Conservation (phyloP, 2,113 vertebrate species). For the Strix uralensis region DNA sequence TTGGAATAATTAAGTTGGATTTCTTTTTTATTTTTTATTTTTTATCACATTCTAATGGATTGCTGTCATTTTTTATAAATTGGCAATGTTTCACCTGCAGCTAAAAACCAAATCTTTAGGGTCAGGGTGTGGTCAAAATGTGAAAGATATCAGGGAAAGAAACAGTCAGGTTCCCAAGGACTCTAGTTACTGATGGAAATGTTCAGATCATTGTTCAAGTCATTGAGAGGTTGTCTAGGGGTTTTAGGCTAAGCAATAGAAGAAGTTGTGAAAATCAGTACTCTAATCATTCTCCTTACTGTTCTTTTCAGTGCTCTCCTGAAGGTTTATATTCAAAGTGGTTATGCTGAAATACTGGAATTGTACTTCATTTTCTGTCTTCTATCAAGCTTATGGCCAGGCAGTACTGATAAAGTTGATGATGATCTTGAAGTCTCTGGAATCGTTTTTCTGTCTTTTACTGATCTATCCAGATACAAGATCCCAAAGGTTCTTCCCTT, state of each 20-base stretch:
- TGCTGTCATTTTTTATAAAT: background rate
- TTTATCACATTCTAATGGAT: background rate
- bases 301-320: background rate
- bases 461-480: constrained; percentile 13
- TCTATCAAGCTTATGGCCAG: background rate
- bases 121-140: background rate
- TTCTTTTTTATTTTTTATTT: background rate
- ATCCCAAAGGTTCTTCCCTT: constrained; percentile 22
- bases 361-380: background rate
- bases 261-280: background rate
- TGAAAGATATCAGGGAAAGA: background rate
- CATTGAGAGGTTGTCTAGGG: background rate
- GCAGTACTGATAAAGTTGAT: background rate
- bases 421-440: constrained; percentile 12
- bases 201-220: background rate
- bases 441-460: constrained; percentile 20
- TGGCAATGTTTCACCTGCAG: background rate
- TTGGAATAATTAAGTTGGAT: background rate
- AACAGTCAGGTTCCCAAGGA: background rate
- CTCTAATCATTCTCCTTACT: background rate
- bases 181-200: background rate
- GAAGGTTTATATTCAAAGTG: background rate
- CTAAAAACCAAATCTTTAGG: background rate
- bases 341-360: background rate
- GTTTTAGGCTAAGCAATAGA: background rate